Percentiles rank a stretch among this genome's conserved stretches.
phyloP scores from a whole-genome alignment of 2,888 invertebrate genomes.

The Amiota minor region DNA sequence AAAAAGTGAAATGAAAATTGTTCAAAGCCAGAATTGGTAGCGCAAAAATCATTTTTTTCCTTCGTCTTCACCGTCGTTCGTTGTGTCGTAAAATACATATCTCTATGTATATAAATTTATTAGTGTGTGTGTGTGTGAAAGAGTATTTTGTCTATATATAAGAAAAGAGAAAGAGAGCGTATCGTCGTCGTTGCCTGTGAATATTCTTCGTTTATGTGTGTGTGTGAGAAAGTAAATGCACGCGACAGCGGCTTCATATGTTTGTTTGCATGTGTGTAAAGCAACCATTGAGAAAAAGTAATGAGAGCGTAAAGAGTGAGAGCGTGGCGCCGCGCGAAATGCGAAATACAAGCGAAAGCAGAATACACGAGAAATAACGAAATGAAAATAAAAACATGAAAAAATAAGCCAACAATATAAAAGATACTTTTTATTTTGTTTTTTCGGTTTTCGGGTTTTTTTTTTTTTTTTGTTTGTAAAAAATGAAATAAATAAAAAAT shows the following conservation, averaged over 20 bases:
- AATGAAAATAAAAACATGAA: conserved; percentile 61
- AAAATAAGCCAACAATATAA: conserved; percentile 34
- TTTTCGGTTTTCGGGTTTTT: too few relatives aligned
- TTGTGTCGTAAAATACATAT: conserved; percentile 54
- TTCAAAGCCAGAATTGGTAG: conserved; percentile 62
- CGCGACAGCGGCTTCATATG: background rate
- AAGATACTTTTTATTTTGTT: too few relatives aligned
- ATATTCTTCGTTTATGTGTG: background rate
- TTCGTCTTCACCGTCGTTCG: conserved; percentile 46
- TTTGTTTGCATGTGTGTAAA: too few relatives aligned
- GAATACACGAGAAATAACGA: conserved; percentile 64
- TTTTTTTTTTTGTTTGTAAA: too few relatives aligned
- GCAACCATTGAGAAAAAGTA: background rate
- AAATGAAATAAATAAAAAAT: conserved; percentile 16
- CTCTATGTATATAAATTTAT: conserved; percentile 46
- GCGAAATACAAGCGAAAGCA: conserved; percentile 64
- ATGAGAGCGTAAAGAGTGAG: conserved; percentile 31
- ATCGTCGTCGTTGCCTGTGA: conserved; percentile 42
- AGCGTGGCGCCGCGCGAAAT: conserved; percentile 50
- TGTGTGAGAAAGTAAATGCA: background rate
- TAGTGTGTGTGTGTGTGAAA: conserved; percentile 58
- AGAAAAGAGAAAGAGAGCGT: conserved; percentile 25
- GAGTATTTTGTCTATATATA: conserved; percentile 46
- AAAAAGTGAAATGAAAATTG: conserved; percentile 52
- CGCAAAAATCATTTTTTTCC: conserved; percentile 60